phyloP scores from a whole-genome alignment of 2,888 invertebrate genomes.

The Synanthedon tipuliformis region DNA sequence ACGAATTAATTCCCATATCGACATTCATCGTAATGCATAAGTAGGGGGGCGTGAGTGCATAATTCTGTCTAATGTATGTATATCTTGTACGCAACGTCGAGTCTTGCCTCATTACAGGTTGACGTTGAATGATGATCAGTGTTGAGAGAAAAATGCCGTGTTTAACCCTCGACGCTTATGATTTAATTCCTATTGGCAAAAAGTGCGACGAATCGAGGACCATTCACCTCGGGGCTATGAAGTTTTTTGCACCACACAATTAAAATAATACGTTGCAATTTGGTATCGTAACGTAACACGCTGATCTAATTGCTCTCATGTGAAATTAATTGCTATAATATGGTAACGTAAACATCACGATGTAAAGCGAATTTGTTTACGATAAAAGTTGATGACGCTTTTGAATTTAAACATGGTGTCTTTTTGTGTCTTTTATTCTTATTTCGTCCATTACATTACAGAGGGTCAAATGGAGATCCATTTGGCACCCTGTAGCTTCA shows the following conservation, averaged over 20 bases:
- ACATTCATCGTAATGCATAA: conserved; percentile 30
- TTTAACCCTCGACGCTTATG: conserved; percentile 45
- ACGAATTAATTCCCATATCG: conserved; percentile 16
- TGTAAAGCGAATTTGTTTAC: no score
- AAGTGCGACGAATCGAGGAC: conserved; percentile 18
- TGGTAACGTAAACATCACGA: no score
- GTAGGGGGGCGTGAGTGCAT: conserved; percentile 48
- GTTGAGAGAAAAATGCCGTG: conserved; percentile 45
- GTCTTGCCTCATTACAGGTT: conserved; percentile 52
- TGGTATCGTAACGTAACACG: neutral
- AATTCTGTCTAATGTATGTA: conserved; percentile 50
- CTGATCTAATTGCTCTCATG: neutral
- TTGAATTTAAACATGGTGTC: no score
- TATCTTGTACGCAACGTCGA: conserved; percentile 31
- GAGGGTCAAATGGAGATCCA: no score
- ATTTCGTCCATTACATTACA: no score
- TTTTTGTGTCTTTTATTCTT: no score
- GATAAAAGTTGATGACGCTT: no score
- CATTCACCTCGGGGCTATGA: neutral
- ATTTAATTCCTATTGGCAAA: conserved; percentile 47
- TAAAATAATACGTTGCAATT: neutral
- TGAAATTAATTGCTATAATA: neutral
- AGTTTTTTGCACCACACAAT: neutral
- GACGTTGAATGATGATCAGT: conserved; percentile 58
- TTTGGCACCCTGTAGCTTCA: no score